phyloP scores from a whole-genome alignment of 2,113 vertebrate genomes.

The Helogale parvula region DNA sequence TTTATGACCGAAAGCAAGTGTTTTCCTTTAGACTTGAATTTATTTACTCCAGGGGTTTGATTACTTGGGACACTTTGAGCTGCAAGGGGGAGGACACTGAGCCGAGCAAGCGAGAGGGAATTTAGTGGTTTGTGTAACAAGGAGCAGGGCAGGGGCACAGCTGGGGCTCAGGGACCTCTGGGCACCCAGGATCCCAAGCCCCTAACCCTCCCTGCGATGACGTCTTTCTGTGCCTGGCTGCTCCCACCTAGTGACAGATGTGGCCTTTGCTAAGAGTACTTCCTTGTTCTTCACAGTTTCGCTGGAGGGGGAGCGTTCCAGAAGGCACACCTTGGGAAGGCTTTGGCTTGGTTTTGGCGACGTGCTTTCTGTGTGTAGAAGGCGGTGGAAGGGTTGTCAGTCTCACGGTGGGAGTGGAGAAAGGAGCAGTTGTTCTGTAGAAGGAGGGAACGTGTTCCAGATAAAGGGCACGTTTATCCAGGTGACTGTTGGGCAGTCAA shows the following conservation, averaged over 20 bases:
- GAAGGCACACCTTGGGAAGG: not conserved
- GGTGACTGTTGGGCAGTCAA: not conserved
- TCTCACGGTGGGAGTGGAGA: not conserved
- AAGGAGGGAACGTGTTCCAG: not conserved
- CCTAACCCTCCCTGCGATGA: rapidly evolving
- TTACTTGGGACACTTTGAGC: not conserved
- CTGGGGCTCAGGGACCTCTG: not conserved
- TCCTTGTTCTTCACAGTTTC: not conserved
- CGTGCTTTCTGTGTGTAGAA: not conserved
- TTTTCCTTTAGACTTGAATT: not conserved
- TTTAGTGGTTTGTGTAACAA: not conserved
- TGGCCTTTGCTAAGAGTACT: not conserved
- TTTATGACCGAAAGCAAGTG: not conserved
- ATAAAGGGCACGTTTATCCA: not conserved
- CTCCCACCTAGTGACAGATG: not conserved
- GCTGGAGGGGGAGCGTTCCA: not conserved
- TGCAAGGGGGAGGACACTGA: not conserved
- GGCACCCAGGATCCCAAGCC: not conserved
- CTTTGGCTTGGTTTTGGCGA: not conserved
- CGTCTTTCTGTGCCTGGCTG: not conserved
- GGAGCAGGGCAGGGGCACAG: not conserved
- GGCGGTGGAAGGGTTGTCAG: not conserved
- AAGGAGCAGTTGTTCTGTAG: not conserved
- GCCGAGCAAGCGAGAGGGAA: not conserved
- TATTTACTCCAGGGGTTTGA: not conserved